phyloP scores from a whole-genome alignment of 2,797 vertebrate genomes.

The Acipenser oxyrinchus region DNA sequence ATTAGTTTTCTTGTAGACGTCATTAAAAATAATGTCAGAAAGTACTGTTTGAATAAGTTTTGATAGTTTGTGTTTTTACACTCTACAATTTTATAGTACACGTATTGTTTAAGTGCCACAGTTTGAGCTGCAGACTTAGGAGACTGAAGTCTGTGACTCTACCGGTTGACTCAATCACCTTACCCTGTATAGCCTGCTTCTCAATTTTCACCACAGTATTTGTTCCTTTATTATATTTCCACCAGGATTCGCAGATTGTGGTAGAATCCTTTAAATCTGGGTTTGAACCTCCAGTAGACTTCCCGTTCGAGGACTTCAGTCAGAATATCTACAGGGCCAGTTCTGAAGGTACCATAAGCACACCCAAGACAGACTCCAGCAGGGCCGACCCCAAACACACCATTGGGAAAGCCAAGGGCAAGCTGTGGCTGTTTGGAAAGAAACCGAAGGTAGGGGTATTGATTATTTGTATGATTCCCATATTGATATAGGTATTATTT shows the following conservation, averaged over 20 bases:
- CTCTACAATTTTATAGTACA: too few species aligned
- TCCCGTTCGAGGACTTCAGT: conserved; percentile 96
- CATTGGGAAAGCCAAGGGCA: conserved; percentile 86
- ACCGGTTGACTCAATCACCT: too few species aligned
- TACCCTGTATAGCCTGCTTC: background rate
- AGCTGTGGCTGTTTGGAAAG: conserved; percentile 98
- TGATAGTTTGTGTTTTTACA: too few species aligned
- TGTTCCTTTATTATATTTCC: background rate
- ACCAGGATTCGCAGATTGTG: conserved; percentile 84
- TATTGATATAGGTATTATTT: too few species aligned
- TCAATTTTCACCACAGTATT: background rate
- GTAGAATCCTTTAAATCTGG: conserved; percentile 97
- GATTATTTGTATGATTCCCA: too few species aligned
- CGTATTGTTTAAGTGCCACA: too few species aligned
- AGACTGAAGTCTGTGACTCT: too few species aligned
- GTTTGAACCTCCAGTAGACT: conserved; percentile 88
- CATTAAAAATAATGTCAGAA: too few species aligned
- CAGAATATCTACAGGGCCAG: conserved; percentile 90
- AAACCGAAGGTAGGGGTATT: conserved; percentile 86
- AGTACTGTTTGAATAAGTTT: too few species aligned
- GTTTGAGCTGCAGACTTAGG: too few species aligned
- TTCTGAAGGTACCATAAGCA: conserved; percentile 89
- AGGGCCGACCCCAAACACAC: conserved; percentile 79
- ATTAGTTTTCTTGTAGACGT: too few species aligned
- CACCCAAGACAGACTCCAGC: conserved; percentile 70